Evolutionary conservation across 2,888 invertebrate species (phyloP).

Genomic region (Leptothorax acervorum): DNA sequence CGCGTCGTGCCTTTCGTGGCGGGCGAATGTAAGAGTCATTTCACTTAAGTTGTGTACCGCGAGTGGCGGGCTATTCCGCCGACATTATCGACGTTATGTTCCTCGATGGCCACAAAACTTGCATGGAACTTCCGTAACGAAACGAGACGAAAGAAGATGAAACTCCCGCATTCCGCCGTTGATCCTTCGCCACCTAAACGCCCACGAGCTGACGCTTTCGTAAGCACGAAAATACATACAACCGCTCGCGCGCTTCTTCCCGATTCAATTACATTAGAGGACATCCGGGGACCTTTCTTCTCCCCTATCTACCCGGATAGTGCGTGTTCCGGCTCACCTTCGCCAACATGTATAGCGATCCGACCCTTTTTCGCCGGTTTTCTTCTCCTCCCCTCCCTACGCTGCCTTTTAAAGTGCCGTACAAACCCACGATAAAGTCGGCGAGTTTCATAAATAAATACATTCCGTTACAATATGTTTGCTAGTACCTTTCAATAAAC

Average conservation of each 20-base stretch:
- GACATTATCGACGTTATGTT: conserved; percentile 19
- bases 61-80: not conserved
- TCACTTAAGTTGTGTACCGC: not conserved
- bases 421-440: not conserved
- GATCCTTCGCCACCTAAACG: conserved; percentile 40
- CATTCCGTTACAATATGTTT: conserved; percentile 4
- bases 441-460: conserved; percentile 26
- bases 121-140: conserved; percentile 51
- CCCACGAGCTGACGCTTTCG: conserved; percentile 43
- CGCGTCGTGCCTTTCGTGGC: not conserved
- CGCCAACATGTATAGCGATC: not conserved
- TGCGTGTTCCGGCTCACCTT: conserved; percentile 25
- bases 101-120: conserved; percentile 27
- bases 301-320: conserved; percentile 24
- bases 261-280: conserved; percentile 73
- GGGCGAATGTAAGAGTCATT: conserved; percentile 26
- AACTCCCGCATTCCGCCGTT: conserved; percentile 45
- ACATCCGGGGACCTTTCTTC: conserved; percentile 56
- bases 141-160: conserved; percentile 57
- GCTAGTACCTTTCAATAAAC: conserved; percentile 20
- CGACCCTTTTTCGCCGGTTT: not conserved
- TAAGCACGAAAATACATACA: conserved; percentile 42
- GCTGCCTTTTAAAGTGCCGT: conserved; percentile 19
- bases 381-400: not conserved
- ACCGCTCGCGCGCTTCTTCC: conserved; percentile 33